Base-by-base conservation (phyloP, 2,888 invertebrate genomes). In the Fragum fragum region DNA sequence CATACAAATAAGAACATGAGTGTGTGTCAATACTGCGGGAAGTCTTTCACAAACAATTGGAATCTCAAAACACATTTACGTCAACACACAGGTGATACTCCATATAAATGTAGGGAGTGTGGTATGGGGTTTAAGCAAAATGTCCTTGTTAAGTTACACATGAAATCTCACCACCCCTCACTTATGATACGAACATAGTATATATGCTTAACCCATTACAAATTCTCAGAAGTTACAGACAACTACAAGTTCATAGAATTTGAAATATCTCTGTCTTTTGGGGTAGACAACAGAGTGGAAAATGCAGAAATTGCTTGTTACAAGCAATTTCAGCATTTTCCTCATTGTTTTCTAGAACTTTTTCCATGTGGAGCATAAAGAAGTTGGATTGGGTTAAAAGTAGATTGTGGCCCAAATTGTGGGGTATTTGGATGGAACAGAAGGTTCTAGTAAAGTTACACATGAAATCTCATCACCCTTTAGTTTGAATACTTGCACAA, bases 91-190 rank as follows among this genome's bases (percentile, higher is more conserved):
- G 79, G 79, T 6, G 83, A 83, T 21, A 79, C 76, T 0, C 83
- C 83, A 0, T 83, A 83, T 39, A 73, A 68, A 32, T 83, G 83
- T 61, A 72, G 32, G 1, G 66, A 69, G 23, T 83, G 83, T 79
- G 77, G 77, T 14, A 73, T 72, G 70, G 77, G 76, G n/a, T 83
- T 83, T 57, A 83, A 83, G 47, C 83, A 83, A 57, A 83, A 83
- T 74, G 83, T 83, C 21, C 69, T 83, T 5, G 79, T 83, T 3
- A 79, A 75, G 47, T 68, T 83, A 32, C 83, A 83, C 59, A 71
- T 52, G 28, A 83, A 80, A 47, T 71, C 83, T 23, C 83, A 83
- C 47, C 83, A 83, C 59, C 76, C 79, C 5, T 42, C 55, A 29
- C n/a, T n/a, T n/a, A n/a, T n/a, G n/a, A n/a, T n/a, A n/a, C 1